phyloP scores from a whole-genome alignment of 2,888 invertebrate genomes.

The Xanthostigma xanthostigma region DNA sequence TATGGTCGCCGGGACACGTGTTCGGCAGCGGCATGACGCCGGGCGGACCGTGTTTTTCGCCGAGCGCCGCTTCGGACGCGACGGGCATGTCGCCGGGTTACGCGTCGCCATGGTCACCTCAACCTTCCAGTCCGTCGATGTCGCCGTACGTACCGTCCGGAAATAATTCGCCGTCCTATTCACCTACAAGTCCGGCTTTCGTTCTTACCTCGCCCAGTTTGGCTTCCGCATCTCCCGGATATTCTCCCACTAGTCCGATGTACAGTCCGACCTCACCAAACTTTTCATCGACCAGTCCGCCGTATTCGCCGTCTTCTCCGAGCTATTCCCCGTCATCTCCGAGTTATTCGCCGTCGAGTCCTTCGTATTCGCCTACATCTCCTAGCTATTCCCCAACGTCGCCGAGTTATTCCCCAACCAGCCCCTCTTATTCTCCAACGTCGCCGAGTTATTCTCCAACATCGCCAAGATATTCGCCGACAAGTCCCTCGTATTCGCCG shows the following conservation, averaged over 20 bases:
- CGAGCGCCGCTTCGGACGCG: constrained; percentile 86
- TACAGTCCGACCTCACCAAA: constrained; percentile 66
- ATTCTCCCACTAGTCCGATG: constrained; percentile 57
- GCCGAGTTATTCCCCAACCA: constrained; percentile 41
- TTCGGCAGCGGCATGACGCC: constrained; percentile 91
- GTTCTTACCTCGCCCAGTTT: constrained; percentile 57
- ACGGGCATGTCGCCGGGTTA: constrained; percentile 83
- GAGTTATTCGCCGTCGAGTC: constrained; percentile 57
- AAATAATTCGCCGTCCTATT: constrained; percentile 43
- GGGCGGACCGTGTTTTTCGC: constrained; percentile 92
- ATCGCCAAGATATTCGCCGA: constrained; percentile 41
- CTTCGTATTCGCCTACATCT: constrained; percentile 47
- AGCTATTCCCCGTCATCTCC: constrained; percentile 54
- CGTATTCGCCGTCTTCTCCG: constrained; percentile 50
- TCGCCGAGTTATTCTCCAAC: constrained; percentile 38
- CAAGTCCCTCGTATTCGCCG: constrained; percentile 58
- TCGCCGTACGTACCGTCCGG: constrained; percentile 61
- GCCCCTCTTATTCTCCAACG: constrained; percentile 37
- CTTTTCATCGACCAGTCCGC: constrained; percentile 72
- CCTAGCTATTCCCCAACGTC: constrained; percentile 44
- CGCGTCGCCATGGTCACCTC: constrained; percentile 63
- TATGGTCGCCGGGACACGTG: constrained; percentile 59
- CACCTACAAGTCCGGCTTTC: constrained; percentile 53
- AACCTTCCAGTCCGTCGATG: constrained; percentile 73
- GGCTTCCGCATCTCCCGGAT: constrained; percentile 54